Conservation (phyloP, 2,113 vertebrate species). For the Oxygymnocypris stewartii region DNA sequence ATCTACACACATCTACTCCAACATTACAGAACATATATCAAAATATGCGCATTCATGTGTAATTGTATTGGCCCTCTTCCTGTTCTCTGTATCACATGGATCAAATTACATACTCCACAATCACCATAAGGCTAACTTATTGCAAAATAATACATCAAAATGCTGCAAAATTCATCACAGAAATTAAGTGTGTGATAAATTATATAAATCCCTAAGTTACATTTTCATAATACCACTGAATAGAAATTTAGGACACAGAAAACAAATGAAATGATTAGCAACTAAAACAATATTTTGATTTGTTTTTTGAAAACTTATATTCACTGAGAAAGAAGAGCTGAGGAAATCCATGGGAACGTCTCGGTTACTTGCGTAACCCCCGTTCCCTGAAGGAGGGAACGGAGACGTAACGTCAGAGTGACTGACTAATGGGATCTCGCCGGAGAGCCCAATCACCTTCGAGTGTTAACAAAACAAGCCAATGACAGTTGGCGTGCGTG, state of each 20-base stretch:
- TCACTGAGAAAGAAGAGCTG: not conserved
- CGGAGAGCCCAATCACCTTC: no score
- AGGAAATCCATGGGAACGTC: not conserved
- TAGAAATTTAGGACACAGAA: not conserved
- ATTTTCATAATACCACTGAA: not conserved
- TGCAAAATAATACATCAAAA: not conserved
- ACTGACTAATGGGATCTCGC: no score
- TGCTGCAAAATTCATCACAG: not conserved
- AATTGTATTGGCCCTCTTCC: not conserved
- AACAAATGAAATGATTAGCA: not conserved
- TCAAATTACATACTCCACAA: not conserved
- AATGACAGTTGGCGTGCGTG: no score
- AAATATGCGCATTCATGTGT: not conserved
- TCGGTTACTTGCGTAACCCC: no score
- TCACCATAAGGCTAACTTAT: not conserved
- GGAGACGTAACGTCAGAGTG: no score
- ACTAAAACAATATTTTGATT: conserved; percentile 3
- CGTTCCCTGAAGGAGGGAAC: no score
- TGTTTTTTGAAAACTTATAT: not conserved
- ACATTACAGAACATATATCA: not conserved
- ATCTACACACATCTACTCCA: not conserved
- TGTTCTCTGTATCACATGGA: not conserved
- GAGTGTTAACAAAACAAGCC: no score
- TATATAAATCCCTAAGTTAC: not conserved
- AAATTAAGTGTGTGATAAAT: not conserved